These are phyloP conservation scores for Eulacestoma nigropectus DNA, from an alignment of 2,113 vertebrate genomes.

Conservation along the genomic window DNA sequence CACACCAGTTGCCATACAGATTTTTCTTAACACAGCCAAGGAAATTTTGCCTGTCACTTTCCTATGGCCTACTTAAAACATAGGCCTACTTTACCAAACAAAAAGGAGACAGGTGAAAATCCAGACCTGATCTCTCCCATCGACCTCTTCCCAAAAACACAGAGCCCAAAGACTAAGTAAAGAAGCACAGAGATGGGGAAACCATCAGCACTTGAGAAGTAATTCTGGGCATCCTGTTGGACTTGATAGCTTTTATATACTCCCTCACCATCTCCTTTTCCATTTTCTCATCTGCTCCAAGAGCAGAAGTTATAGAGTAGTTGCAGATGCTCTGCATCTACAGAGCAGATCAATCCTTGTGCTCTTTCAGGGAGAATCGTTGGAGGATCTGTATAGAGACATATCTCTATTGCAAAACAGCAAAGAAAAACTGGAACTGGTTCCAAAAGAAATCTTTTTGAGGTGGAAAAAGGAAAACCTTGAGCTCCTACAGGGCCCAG, in stretches of 20 bases:
- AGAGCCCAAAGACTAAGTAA: not conserved
- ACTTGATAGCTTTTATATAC: not conserved
- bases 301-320: not conserved
- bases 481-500: not conserved
- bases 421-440: not conserved
- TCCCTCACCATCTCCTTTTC: not conserved
- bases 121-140: not conserved
- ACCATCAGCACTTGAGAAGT: not conserved
- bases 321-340: not conserved
- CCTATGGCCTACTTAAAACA: not conserved
- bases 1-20: rapidly evolving
- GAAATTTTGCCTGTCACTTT: not conserved
- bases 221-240: not conserved
- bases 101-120: not conserved
- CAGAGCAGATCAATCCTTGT: not conserved
- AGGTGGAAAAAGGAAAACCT: not conserved
- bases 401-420: not conserved
- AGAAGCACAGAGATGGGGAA: not conserved
- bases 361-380: not conserved
- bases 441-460: not conserved
- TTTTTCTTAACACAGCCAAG: not conserved
- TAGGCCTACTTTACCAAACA: not conserved
- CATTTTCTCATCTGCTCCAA: not conserved
- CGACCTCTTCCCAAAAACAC: not conserved
- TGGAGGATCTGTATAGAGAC: not conserved